phyloP scores from a whole-genome alignment of 2,797 vertebrate genomes.

The Philypnodon macrostomus region DNA sequence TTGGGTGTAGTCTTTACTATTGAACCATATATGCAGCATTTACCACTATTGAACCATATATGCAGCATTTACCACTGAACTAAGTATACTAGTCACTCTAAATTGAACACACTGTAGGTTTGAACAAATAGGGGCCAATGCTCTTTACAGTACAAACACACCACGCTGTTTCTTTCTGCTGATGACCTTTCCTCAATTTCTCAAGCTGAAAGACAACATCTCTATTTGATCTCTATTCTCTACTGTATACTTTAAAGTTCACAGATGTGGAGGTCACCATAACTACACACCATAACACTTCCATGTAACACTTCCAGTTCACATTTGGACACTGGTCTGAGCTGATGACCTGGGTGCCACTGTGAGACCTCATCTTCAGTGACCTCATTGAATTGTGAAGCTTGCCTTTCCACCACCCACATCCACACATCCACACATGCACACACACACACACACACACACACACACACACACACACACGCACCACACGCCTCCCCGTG shows the following conservation, averaged over 20 bases:
- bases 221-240: not conserved
- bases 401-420: too few relatives aligned
- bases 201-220: not conserved
- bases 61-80: not conserved
- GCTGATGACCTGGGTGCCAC: slow-evolving; percentile 40
- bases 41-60: too few relatives aligned
- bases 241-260: slow-evolving; percentile 2
- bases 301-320: not conserved
- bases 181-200: slow-evolving; percentile 2
- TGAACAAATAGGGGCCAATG: too few relatives aligned
- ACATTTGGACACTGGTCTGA: slow-evolving; percentile 14
- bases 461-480: too few relatives aligned
- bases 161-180: not conserved
- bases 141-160: slow-evolving; percentile 33
- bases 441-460: too few relatives aligned
- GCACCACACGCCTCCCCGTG: slow-evolving; percentile 10
- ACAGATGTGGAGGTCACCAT: not conserved
- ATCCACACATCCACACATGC: too few relatives aligned
- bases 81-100: too few relatives aligned
- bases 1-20: too few relatives aligned
- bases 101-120: too few relatives aligned
- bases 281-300: too few relatives aligned
- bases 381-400: slow-evolving; percentile 56
- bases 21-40: too few relatives aligned
- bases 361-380: slow-evolving; percentile 45